phyloP scores from a whole-genome alignment of 2,797 vertebrate species.

The Fratercula arctica region DNA sequence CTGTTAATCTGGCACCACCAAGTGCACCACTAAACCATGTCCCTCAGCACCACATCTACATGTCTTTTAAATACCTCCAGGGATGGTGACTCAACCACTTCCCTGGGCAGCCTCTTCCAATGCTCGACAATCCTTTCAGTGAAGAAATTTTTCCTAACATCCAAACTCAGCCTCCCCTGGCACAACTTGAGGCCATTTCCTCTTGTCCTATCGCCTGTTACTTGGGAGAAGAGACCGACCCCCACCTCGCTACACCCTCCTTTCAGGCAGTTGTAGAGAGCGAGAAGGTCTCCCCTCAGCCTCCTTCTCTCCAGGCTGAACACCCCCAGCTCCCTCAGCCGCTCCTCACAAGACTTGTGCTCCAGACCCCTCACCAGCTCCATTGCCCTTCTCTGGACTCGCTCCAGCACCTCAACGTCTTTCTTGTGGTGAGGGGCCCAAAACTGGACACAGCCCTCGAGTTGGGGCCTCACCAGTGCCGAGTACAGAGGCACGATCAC shows the following conservation, averaged over 20 bases:
- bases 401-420: background rate
- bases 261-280: background rate
- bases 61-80: background rate
- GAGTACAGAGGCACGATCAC: background rate
- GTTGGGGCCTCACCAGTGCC: background rate
- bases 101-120: background rate
- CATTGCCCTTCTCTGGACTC: background rate
- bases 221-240: too few relatives aligned
- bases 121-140: background rate
- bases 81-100: too few relatives aligned
- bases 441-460: background rate
- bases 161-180: background rate
- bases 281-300: background rate
- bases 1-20: background rate
- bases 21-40: background rate
- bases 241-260: too few relatives aligned
- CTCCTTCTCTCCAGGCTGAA: background rate
- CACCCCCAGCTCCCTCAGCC: background rate
- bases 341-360: background rate
- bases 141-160: background rate
- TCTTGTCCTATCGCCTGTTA: background rate
- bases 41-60: background rate
- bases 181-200: background rate
- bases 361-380: background rate
- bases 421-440: background rate